Evolutionary conservation across 30 jellyfish, hydroid and myxozoan species (phyloP), one percentile per base, ranked within the genome.

Genomic region (Cassiopea xamachana): DNA sequence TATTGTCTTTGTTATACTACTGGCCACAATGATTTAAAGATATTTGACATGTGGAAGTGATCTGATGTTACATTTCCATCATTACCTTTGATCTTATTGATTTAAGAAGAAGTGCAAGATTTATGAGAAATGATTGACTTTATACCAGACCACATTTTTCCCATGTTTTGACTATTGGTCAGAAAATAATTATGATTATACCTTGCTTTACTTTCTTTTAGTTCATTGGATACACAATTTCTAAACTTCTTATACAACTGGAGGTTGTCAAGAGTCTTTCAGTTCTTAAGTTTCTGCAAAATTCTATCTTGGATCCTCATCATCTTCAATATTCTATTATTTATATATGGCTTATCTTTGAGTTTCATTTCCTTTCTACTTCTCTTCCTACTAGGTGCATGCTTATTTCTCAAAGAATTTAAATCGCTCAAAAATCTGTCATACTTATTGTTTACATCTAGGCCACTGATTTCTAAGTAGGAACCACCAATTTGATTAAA

Each of bases 341-440:
- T 77, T n/a, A 78, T 88, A 91, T 91, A 88, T 7, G 95, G 95
- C 75, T 86, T 85, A 50, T 85, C 87, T 48, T 84, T 84, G 76
- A 68, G 86, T 71, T 82, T 82, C 68, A 68, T 60, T 82, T 82
- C 85, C 73, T 79, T 79, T 79, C 88, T 79, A 46, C 64, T 55
- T 6, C 64, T 7, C 79, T 43, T 46, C 8, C 59, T 79, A 47
- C 45, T 47, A 39, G 88, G 88, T 39, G 77, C 88, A 79, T 79
- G 88, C 39, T 27, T 27, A 27, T 27, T 27, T 27, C 39, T 27
- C 39, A 27, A 27, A 27, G 39, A 27, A 27, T 27, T 27, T 27
- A 27, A 27, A 27, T 27, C 39, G 39, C 39, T 27, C 39, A 27
- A 27, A 27, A 27, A 27, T 27, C 39, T 27, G 39, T 27, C 39